These are phyloP conservation scores for Anastrepha ludens DNA, from an alignment of 1,140 invertebrate genomes.

Conservation along the genomic window DNA sequence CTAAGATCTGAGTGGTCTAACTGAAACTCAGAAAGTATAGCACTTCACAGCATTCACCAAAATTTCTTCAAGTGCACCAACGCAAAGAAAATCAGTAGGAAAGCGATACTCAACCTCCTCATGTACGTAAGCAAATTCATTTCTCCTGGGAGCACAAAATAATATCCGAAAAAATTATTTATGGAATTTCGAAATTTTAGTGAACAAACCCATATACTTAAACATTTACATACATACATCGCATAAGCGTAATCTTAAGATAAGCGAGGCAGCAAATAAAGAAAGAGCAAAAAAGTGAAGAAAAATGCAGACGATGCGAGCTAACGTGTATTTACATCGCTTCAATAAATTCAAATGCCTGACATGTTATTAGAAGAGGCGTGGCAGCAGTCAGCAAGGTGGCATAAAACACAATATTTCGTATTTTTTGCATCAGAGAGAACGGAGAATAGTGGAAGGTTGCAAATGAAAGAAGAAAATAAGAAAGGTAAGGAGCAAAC, in stretches of 20 bases:
- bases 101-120: background rate
- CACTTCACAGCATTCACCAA: no score
- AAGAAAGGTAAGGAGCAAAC: background rate
- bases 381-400: slow-evolving; percentile 7
- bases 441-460: background rate
- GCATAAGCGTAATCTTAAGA: background rate
- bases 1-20: no score
- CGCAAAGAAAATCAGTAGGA: background rate
- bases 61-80: background rate
- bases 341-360: slow-evolving; percentile 54
- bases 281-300: background rate
- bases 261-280: background rate
- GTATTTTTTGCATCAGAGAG: slow-evolving; percentile 54
- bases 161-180: slow-evolving; percentile 33
- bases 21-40: no score
- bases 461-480: background rate
- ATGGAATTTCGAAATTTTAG: slow-evolving; percentile 29
- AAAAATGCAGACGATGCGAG: background rate
- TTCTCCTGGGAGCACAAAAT: slow-evolving; percentile 2
- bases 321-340: slow-evolving; percentile 31
- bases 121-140: background rate
- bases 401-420: slow-evolving; percentile 30
- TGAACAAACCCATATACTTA: background rate
- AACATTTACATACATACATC: background rate
- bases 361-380: slow-evolving; percentile 41